A percentile compares a stretch with the other conserved stretches of the same genome.
Evolutionary conservation across 2,113 vertebrate genomes (phyloP).

Genomic region (Hiodon tergisus): DNA sequence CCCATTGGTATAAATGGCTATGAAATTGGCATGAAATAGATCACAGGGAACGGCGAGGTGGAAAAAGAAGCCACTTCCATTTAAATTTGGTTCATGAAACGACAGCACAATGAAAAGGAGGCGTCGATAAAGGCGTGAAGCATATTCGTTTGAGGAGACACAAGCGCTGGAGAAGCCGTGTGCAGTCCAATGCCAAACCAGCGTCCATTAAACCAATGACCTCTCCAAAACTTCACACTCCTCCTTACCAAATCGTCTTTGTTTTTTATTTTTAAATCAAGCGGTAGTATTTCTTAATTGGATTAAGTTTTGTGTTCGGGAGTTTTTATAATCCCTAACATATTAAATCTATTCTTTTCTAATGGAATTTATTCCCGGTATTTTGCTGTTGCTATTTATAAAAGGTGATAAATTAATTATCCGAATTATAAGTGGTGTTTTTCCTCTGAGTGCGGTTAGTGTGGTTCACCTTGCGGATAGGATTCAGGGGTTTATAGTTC

Average conservation of each 20-base stretch:
- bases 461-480: constrained; percentile 26
- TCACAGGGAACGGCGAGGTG: constrained; percentile 4
- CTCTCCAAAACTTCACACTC: background rate
- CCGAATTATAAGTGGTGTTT: background rate
- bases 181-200: background rate
- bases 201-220: constrained; percentile 1
- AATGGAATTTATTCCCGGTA: background rate
- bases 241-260: too few relatives aligned
- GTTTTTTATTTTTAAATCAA: background rate
- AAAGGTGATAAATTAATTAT: background rate
- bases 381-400: background rate
- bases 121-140: background rate
- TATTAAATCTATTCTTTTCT: background rate
- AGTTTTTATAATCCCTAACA: background rate
- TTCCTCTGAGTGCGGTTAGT: too few relatives aligned
- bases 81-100: constrained; percentile 13
- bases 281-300: background rate
- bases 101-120: background rate
- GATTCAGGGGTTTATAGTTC: constrained; percentile 30
- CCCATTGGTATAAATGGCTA: constrained; percentile 15
- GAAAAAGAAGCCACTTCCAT: background rate
- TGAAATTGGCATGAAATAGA: constrained; percentile 25
- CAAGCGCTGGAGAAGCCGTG: background rate
- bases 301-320: background rate
- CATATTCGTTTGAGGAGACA: background rate